Conservation (phyloP, 2,797 vertebrate species). For the Sebastolobus alascanus region DNA sequence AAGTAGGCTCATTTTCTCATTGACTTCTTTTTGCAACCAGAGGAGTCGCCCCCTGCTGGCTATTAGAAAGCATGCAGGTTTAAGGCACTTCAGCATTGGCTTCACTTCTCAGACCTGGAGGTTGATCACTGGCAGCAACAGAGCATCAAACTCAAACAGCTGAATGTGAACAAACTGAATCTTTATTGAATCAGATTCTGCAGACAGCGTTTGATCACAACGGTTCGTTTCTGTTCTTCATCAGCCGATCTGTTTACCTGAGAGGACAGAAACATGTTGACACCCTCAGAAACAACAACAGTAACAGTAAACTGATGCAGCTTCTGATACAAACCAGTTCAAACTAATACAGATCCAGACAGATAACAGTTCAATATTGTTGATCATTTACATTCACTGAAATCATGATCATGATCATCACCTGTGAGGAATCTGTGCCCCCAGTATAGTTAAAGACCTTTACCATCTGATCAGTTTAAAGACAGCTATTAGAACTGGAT, state of each 20-base stretch:
- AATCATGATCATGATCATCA: neutral
- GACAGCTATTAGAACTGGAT: neutral
- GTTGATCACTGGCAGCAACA: neutral
- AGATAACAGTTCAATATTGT: neutral
- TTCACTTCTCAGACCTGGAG: neutral
- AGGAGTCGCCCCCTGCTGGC: no score
- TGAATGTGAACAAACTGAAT: neutral
- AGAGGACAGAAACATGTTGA: constrained; percentile 4
- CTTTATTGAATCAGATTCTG: constrained; percentile 33
- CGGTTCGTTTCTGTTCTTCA: neutral
- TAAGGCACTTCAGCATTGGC: no score
- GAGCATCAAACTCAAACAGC: neutral
- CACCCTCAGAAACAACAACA: neutral
- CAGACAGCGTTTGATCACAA: neutral
- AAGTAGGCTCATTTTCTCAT: no score
- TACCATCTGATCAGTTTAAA: neutral
- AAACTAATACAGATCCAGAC: neutral
- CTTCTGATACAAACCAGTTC: neutral
- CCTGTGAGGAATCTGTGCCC: neutral
- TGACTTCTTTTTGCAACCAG: no score
- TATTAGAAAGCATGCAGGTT: neutral
- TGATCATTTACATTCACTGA: neutral
- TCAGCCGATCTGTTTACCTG: constrained; percentile 17
- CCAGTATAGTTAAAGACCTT: neutral
- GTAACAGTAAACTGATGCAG: neutral